Evolutionary conservation across 2,113 vertebrate species (phyloP).

Genomic region (Callipepla squamata): DNA sequence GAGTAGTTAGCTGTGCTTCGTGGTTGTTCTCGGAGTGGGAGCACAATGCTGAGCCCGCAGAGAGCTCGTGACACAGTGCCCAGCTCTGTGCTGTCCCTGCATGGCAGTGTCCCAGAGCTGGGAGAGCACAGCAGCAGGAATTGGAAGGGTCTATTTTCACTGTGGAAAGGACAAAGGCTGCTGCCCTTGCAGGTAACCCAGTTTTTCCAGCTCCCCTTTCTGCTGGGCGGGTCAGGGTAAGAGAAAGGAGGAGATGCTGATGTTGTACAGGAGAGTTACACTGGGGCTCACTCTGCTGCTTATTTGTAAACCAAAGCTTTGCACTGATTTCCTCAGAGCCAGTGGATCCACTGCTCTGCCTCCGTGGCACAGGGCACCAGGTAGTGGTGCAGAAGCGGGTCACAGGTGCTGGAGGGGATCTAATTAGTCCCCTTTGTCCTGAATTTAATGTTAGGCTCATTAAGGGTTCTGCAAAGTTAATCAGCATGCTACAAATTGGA

Average conservation of each 20-base stretch:
- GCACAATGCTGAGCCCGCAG: not conserved
- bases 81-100: not conserved
- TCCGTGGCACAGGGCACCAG: not conserved
- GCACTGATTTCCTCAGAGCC: no score
- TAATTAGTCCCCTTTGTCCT: slow-evolving; percentile 74
- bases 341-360: not conserved
- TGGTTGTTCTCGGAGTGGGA: not conserved
- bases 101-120: not conserved
- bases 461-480: slow-evolving; percentile 70
- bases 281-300: not conserved
- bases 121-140: not conserved
- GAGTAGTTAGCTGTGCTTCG: not conserved
- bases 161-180: not conserved
- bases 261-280: not conserved
- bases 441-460: slow-evolving; percentile 74
- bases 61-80: not conserved
- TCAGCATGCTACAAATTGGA: slow-evolving; percentile 70
- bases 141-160: not conserved
- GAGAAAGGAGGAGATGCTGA: no score
- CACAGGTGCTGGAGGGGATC: slow-evolving; percentile 64
- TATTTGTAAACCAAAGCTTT: not conserved
- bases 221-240: not conserved
- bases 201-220: not conserved
- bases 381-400: not conserved
- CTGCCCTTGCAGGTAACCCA: not conserved